Evolutionary conservation across 2,888 invertebrate genomes (phyloP).

Genomic region (Gymnoscelis rufifasciata): DNA sequence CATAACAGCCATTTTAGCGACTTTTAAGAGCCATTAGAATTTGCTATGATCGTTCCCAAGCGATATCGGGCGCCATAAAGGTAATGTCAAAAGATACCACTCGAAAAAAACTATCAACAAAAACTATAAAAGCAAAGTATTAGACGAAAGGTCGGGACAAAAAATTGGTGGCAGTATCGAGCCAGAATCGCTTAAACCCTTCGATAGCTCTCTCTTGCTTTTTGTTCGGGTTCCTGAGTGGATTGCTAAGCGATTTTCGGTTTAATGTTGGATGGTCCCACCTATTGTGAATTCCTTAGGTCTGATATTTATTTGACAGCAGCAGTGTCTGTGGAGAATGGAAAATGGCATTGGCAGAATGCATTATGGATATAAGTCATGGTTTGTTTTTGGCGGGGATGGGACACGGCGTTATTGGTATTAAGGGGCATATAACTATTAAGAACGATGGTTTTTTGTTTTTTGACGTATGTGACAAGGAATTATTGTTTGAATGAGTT

Average conservation of each 20-base stretch:
- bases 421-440: conserved; percentile 73
- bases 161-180: conserved; percentile 52
- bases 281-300: conserved; percentile 75
- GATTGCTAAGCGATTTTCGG: conserved; percentile 61
- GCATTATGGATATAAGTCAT: conserved; percentile 76
- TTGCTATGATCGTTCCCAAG: conserved; percentile 63
- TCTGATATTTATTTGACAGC: conserved; percentile 79
- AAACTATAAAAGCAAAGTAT: conserved; percentile 65
- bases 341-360: conserved; percentile 76
- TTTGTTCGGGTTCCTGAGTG: conserved; percentile 45
- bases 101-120: conserved; percentile 70
- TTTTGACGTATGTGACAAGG: conserved; percentile 62
- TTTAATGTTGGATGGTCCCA: conserved; percentile 56
- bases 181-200: conserved; percentile 55
- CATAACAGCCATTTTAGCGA: conserved; percentile 48
- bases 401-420: conserved; percentile 77
- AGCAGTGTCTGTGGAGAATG: conserved; percentile 76
- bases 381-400: conserved; percentile 78
- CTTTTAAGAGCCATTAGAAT: conserved; percentile 67
- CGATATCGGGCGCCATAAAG: conserved; percentile 69
- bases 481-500: conserved; percentile 51
- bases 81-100: conserved; percentile 70
- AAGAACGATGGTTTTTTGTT: conserved; percentile 56
- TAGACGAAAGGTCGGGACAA: conserved; percentile 63
- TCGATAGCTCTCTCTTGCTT: conserved; percentile 37